Evolutionary conservation across 2,888 invertebrate genomes (phyloP).

Genomic region (Troides helena): DNA sequence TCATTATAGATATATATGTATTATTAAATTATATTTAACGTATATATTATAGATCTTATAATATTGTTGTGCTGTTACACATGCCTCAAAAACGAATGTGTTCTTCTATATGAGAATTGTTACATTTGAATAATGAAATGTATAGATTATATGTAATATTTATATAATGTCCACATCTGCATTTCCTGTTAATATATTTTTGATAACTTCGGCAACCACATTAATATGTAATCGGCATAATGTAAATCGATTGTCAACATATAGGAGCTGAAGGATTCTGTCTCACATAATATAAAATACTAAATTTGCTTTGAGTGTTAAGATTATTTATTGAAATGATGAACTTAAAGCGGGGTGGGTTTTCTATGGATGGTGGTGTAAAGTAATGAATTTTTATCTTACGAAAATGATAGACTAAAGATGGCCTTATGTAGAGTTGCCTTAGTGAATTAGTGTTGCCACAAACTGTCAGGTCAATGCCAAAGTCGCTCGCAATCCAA

Average conservation of each 20-base stretch:
- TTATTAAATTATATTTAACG: not conserved
- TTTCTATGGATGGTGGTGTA: not conserved
- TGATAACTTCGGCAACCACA: too few relatives aligned
- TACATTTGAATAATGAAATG: not conserved
- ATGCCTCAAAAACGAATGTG: not conserved
- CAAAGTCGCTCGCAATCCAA: constrained; percentile 45
- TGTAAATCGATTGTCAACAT: too few relatives aligned
- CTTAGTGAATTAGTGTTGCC: constrained; percentile 12
- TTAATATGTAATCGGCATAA: too few relatives aligned
- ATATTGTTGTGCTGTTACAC: not conserved
- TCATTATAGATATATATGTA: constrained; percentile 8
- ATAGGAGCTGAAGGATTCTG: too few relatives aligned
- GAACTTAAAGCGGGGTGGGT: not conserved
- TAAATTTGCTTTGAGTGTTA: not conserved
- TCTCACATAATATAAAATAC: not conserved
- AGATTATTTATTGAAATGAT: not conserved
- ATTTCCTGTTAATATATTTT: too few relatives aligned
- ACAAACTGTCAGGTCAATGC: constrained; percentile 31
- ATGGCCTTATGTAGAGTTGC: constrained; percentile 23
- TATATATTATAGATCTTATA: not conserved
- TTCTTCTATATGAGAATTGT: not conserved
- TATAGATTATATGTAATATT: not conserved
- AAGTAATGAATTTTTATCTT: constrained; percentile 15
- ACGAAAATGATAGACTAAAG: constrained; percentile 7
- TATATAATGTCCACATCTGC: not conserved